Evolutionary conservation across 2,888 invertebrate genomes (phyloP), one percentile per base, ranked within the genome.

Genomic region (Eutolmus rufibarbis): DNA sequence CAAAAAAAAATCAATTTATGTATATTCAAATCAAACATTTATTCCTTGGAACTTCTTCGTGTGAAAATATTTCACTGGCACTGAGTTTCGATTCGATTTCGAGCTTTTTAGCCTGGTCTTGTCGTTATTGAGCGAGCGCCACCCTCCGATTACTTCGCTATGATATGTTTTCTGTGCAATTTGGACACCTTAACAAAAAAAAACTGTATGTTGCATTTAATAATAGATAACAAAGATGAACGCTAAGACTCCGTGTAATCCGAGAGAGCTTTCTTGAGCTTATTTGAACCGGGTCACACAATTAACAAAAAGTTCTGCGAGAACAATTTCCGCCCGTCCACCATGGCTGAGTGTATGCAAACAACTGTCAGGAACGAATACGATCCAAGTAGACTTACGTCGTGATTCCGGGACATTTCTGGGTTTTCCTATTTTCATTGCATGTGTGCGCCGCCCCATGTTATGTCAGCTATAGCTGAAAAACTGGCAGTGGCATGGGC

Each of bases 281-380:
- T 85, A 85, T 74, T 46, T 85, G 37, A 74, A 74, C 85, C 85
- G 74, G 85, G 74, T 84, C 66, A 85, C 74, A 82, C 82, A 82
- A 51, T 57, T 82, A 82, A 82, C 57, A 57, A 56, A 82, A 66
- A 82, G 8, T 82, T 66, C 37, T 57, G 82, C 57, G 82, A 57
- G 82, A 23, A 57, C 57, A 34, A 66, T 57, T 78, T 86, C 74
- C 87, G 74, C 43, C 78, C 87, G 85, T 66, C 56, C 84, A 85
- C 77, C 77, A 84, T 66, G 84, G 84, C 46, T 85, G 57, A 57
- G 57, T 82, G 78, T 79, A 87, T 85, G 87, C 66, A 87, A 78
- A 84, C 87, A 85, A 87, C 87, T 87, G 85, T 84, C 82, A 87
- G 85, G 34, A 78, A 56, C 14, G 56, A 77, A 56, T 37, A 34